Base-by-base conservation (phyloP, 2,113 vertebrate genomes). In the Alouatta palliata region DNA sequence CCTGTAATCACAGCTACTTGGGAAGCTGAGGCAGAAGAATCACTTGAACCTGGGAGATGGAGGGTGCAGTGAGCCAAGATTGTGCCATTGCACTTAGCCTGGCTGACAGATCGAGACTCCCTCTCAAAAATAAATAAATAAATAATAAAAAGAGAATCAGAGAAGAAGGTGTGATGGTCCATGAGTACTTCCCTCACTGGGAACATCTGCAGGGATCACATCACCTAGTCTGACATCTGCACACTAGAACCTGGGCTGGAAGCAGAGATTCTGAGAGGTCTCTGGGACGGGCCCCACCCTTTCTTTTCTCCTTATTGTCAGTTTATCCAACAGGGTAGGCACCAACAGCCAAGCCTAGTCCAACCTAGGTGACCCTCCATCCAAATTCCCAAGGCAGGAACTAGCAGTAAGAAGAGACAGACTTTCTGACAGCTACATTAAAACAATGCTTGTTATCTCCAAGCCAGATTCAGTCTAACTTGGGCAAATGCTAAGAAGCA, bases 311-410 rank as follows among this genome's bases (percentile, higher is more conserved):
- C 32, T 40, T 17, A 13, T 32, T 71, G 30, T 64, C 16, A 45
- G 58, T 45, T 68, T 52, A 52, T 45, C 77, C 56, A 45, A 23
- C 45, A 49, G 37, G 25, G 9, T 4, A 45, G 68, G 12, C 47
- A 30, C 23, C 19, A 14, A 49, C 14, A 76, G 49, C 73, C 87
- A 70, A 49, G 68, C 3, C n/a, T 10, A 54, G 8, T 76, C 71
- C 70, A 32, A 35, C 43, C 11, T 40, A 23, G 45, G 2, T 80
- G 85, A 70, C 68, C 47, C 12, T 54, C 17, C 8, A 8, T 32
- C 81, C 43, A 21, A 16, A 27, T 35, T 77, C 58, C 81, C 86
- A 25, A 7, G 14, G 76, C 49, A 93, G 92, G 90, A 87, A 58
- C n/a, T 30, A 54, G 49, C 79, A 58, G 66, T 66, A 89, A 73